Conservation (phyloP, 2,113 vertebrate genomes). For the Climacteris rufus region DNA sequence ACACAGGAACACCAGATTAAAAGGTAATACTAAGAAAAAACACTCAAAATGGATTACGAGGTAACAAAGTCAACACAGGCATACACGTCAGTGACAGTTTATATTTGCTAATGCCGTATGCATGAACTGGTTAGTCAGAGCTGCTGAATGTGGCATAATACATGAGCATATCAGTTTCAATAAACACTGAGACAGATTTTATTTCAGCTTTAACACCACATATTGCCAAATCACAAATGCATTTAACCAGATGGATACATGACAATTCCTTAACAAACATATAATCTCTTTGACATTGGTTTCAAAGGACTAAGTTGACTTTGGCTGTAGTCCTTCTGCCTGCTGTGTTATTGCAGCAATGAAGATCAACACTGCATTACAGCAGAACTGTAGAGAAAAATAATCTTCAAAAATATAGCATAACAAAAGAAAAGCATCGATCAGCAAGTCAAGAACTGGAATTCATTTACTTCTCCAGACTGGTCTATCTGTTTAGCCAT, state of each 20-base stretch:
- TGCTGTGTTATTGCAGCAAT: not conserved
- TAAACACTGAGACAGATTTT: slow-evolving; percentile 5
- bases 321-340: slow-evolving; percentile 4
- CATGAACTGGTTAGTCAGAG: not conserved
- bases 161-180: not conserved
- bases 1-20: slow-evolving; percentile 29
- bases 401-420: not conserved
- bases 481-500: not conserved
- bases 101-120: slow-evolving; percentile 4
- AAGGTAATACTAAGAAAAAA: slow-evolving; percentile 38
- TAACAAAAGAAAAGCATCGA: not conserved
- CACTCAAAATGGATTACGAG: slow-evolving; percentile 30
- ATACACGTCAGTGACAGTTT: not conserved
- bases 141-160: not conserved
- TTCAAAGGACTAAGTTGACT: slow-evolving; percentile 9
- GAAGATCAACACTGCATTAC: not conserved
- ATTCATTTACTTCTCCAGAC: not conserved
- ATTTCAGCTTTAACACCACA: slow-evolving; percentile 11
- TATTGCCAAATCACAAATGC: slow-evolving; percentile 18
- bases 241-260: not conserved
- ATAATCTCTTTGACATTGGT: not conserved
- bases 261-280: slow-evolving; percentile 9
- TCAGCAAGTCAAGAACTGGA: not conserved
- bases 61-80: slow-evolving; percentile 58
- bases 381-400: not conserved